Evolutionary conservation across 2,113 vertebrate species (phyloP), one percentile per base, ranked within the genome.

Genomic region (Limanda limanda): DNA sequence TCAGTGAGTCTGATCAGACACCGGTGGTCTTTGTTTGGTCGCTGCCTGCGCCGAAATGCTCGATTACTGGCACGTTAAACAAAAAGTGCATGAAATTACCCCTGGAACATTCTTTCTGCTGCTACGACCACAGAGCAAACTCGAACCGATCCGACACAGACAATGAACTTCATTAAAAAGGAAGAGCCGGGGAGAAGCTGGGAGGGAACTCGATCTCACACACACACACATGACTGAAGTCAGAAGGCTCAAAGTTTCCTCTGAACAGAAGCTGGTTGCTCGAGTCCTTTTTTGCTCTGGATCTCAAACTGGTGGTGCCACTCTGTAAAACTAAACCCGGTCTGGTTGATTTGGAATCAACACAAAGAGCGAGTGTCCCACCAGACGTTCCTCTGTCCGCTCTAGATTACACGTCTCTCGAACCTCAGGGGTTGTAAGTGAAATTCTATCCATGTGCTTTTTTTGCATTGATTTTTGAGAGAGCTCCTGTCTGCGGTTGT

Each of bases 341-440:
- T 55, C 42, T 37, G 58, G 12, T 76, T 56, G 31, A 48, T 31
- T 72, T 42, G 24, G 25, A 59, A 23, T 60, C 66, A 15, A 35
- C 71, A 52, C 12, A 51, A 61, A 79, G 74, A 40, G 51, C 18
- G 1, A 52, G 23, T 35, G 79, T 24, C 69, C 15, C 18, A 68
- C 20, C 71, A 63, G 66, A 73, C n/a, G 40, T 8, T 35, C 37
- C 40, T n/a, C 74, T 20, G 5, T 3, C 59, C 47, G 82, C 71
- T 88, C 82, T 64, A 76, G 81, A 82, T 79, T 73, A 84, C 63
- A 73, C 25, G 48, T 78, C 78, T 82, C 56, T 52, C 11, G 45
- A 74, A 68, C 79, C 75, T 73, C 86, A 75, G 81, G 59, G 72
- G 82, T 71, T 78, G 65, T 78, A 51, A 67, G 75, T 83, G 79